Percentiles rank a stretch among this genome's conserved stretches.
These are phyloP conservation scores for Peucedramus taeniatus DNA, from an alignment of 2,113 vertebrate species.

Conservation along the genomic window DNA sequence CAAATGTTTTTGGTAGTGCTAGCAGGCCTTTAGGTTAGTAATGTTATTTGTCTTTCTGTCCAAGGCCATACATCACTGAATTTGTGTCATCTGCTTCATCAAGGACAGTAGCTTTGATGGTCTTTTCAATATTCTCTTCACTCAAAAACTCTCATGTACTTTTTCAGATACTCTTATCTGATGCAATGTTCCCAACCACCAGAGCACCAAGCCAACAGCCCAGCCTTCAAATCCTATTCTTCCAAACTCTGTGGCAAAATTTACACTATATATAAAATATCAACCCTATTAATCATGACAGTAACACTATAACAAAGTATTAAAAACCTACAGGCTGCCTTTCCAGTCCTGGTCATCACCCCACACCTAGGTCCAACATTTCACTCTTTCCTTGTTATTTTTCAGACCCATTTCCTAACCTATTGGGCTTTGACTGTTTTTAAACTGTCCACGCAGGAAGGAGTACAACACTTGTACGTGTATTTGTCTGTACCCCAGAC, in stretches of 20 bases:
- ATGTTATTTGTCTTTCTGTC: neutral
- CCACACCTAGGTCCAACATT: neutral
- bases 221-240: neutral
- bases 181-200: neutral
- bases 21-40: neutral
- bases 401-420: neutral
- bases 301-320: neutral
- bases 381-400: neutral
- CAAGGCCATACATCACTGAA: neutral
- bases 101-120: neutral
- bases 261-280: neutral
- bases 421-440: neutral
- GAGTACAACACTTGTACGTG: neutral
- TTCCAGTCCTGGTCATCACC: neutral
- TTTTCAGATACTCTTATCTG: neutral
- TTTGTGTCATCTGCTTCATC: neutral
- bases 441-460: neutral
- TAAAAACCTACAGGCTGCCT: neutral
- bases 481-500: neutral
- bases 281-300: neutral
- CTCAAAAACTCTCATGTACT: neutral
- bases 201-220: neutral
- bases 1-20: neutral
- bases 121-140: neutral
- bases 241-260: neutral